Conservation (phyloP, 2,113 vertebrate species). For the Cyprichromis sp. region DNA sequence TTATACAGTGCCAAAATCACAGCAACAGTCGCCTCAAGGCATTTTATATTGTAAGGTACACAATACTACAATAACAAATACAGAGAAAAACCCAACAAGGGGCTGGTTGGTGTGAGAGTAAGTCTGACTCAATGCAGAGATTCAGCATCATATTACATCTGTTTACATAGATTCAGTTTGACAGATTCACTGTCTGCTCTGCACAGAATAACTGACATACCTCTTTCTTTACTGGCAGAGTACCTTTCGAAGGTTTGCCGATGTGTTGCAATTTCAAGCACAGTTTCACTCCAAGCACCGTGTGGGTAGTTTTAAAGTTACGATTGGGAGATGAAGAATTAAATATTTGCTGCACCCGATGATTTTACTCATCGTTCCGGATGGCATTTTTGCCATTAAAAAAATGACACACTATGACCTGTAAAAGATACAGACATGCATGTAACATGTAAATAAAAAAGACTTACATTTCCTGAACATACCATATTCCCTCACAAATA, state of each 20-base stretch:
- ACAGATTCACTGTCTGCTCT: not conserved
- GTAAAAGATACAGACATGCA: fast-evolving
- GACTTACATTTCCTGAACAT: not conserved
- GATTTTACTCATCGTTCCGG: not conserved
- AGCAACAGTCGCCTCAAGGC: not conserved
- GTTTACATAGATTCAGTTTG: fast-evolving
- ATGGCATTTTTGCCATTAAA: not conserved
- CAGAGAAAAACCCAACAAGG: not conserved
- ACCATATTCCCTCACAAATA: not conserved
- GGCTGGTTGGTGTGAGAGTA: not conserved
- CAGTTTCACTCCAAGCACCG: not conserved
- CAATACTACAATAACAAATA: not conserved
- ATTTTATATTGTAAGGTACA: not conserved
- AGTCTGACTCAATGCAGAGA: not conserved
- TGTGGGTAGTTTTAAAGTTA: not conserved
- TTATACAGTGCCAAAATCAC: not conserved
- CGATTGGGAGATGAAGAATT: not conserved
- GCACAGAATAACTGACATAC: not conserved
- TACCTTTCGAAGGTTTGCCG: not conserved
- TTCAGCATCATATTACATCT: fast-evolving
- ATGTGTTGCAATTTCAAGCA: not conserved
- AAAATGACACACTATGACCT: not conserved
- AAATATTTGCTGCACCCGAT: not conserved
- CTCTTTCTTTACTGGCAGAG: not conserved
- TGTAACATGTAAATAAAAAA: not conserved